These are phyloP conservation scores for Sarcophaga caerulescens DNA, from an alignment of 2,888 invertebrate species.

Conservation along the genomic window DNA sequence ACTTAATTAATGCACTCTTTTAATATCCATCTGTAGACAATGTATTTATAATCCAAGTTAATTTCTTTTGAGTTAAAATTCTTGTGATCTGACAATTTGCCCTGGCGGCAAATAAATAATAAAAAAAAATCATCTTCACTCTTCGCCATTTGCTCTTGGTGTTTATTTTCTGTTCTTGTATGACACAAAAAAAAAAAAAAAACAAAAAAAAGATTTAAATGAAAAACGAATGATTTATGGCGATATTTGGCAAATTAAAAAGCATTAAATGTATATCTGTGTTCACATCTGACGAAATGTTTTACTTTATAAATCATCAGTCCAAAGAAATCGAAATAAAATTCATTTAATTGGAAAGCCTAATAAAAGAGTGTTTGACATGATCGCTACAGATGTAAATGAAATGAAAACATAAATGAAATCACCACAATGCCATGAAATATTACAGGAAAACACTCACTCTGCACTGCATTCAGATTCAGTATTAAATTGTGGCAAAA, in stretches of 20 bases:
- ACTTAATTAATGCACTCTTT: not conserved
- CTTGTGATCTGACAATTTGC: not conserved
- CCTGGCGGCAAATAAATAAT: constrained; percentile 5
- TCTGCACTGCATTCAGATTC: not conserved
- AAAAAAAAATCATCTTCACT: not conserved
- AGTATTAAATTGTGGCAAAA: not conserved
- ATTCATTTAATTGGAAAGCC: not conserved
- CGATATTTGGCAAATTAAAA: not conserved
- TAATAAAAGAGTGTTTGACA: constrained; percentile 25
- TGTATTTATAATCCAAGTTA: not conserved
- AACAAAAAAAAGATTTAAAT: not conserved
- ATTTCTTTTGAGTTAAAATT: not conserved
- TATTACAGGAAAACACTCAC: not conserved
- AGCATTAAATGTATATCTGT: not conserved
- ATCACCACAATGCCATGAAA: not conserved
- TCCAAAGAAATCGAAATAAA: not conserved
- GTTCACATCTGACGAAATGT: too few species aligned
- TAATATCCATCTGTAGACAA: not conserved
- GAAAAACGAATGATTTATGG: not conserved
- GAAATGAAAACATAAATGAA: not conserved
- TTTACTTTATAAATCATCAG: not conserved
- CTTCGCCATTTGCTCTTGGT: not conserved
- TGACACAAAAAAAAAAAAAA: not conserved
- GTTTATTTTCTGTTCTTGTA: too few species aligned
- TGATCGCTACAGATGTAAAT: not conserved